Percentiles rank a stretch among this genome's conserved stretches.
phyloP scores from a whole-genome alignment of 2,888 invertebrate genomes.

The Megaustenia siamemsis region DNA sequence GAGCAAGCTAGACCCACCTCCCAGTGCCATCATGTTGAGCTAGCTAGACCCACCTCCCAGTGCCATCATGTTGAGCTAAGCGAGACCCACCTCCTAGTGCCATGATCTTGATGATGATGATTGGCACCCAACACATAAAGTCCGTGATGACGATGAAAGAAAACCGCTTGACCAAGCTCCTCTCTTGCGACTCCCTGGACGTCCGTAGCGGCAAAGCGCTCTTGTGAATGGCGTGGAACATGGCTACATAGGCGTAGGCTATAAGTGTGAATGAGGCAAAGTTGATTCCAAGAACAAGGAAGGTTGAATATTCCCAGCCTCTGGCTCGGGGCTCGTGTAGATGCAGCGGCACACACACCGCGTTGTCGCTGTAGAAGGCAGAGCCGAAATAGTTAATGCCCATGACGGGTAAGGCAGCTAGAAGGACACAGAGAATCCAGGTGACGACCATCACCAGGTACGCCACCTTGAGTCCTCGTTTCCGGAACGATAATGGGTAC shows the following conservation, averaged over 20 bases:
- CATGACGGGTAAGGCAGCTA: constrained; percentile 60
- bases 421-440: constrained; percentile 59
- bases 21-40: no score
- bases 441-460: constrained; percentile 58
- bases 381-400: constrained; percentile 60
- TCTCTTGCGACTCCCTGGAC: constrained; percentile 60
- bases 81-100: constrained; percentile 64
- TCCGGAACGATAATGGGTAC: constrained; percentile 61
- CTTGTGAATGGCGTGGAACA: constrained; percentile 62
- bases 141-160: constrained; percentile 65
- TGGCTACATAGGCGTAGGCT: constrained; percentile 61
- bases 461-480: constrained; percentile 59
- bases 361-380: constrained; percentile 63
- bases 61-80: no score
- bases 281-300: constrained; percentile 64
- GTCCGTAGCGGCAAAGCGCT: constrained; percentile 60
- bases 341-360: constrained; percentile 64
- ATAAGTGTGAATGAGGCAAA: constrained; percentile 62
- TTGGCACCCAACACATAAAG: constrained; percentile 65
- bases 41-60: no score
- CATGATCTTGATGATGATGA: constrained; percentile 63
- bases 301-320: constrained; percentile 66
- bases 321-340: constrained; percentile 59
- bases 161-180: constrained; percentile 61
- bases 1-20: no score